Percentiles rank a stretch among this genome's conserved stretches.
phyloP scores from a whole-genome alignment of 2,888 invertebrate genomes.

The Chloromyia formosa region DNA sequence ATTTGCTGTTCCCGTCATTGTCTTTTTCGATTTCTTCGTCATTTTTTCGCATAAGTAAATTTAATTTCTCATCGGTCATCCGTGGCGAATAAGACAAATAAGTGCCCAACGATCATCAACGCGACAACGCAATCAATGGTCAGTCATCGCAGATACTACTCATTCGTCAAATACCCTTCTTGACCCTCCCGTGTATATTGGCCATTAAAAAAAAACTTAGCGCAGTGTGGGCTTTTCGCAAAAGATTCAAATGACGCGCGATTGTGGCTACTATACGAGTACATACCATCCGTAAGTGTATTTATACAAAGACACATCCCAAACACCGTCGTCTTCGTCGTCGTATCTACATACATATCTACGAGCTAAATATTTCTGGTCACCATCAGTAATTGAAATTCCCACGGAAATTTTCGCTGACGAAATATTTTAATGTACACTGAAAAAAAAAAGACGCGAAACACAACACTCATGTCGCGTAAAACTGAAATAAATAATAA shows the following conservation, averaged over 20 bases:
- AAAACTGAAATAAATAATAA: too few relatives aligned
- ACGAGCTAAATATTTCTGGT: constrained; percentile 35
- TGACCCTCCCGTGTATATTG: constrained; percentile 13
- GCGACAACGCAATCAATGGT: constrained; percentile 1
- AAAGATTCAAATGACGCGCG: too few relatives aligned
- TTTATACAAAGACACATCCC: too few relatives aligned
- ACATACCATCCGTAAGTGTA: too few relatives aligned
- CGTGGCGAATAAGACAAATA: constrained; percentile 20
- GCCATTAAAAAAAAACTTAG: too few relatives aligned
- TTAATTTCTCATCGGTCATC: constrained; percentile 32
- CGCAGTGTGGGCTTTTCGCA: too few relatives aligned
- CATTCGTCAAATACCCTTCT: constrained; percentile 19
- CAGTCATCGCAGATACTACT: too few relatives aligned
- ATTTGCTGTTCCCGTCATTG: not conserved
- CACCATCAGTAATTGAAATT: constrained; percentile 42
- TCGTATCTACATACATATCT: too few relatives aligned
- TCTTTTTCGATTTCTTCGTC: too few relatives aligned
- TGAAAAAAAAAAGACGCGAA: not conserved
- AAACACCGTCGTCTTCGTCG: too few relatives aligned
- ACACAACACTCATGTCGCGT: too few relatives aligned
- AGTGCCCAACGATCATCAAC: not conserved
- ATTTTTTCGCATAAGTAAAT: constrained; percentile 29
- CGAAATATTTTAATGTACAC: constrained; percentile 7
- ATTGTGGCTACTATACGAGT: too few relatives aligned
- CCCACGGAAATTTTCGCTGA: constrained; percentile 41